Evolutionary conservation across 37 sponge, comb jelly and placozoan species (phyloP), one percentile per base, ranked within the genome.

Genomic region (Bolinopsis microptera): DNA sequence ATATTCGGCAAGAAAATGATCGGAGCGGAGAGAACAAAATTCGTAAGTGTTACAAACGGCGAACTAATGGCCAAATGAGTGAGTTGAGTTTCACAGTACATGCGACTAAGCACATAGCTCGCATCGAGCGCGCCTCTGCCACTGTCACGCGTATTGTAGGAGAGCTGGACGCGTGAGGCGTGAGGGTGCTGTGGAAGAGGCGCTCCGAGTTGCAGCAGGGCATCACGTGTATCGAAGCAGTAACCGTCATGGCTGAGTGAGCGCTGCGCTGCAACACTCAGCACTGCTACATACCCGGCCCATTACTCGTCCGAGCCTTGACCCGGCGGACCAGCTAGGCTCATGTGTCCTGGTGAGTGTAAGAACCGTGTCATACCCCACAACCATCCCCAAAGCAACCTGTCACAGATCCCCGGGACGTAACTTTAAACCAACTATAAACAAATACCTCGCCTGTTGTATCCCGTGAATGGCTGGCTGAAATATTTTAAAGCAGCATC

Each of bases 11-110:
- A 48, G 61, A 48, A 48, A 48, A 48, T 48, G 61, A 48, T 48
- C 61, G 61, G 61, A 48, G 61, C 61, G 61, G 61, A 77, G 80
- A 77, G 80, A 77, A 77, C 80, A 77, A 77, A 32, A 77, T 32
- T 77, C 80, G 80, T 77, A 77, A 77, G 80, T 77, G 80, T 77
- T 77, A 32, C 80, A 77, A 77, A 77, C 33, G 80, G 80, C 80
- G 80, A 77, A 77, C 80, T 77, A 77, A 77, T 77, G 80, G 80
- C 80, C 80, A 77, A 77, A 77, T 77, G 80, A 77, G 80, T 32
- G 80, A 77, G 80, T 77, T 27, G 27, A 32, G 80, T 77, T 77
- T 77, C 80, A 77, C 80, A 77, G 32, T 77, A 77, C 80, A 77
- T 77, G 80, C 80, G 80, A 77, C 80, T 77, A 77, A 77, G 80